A percentile compares a stretch with the other conserved stretches of the same genome.
Evolutionary conservation across 2,113 vertebrate genomes (phyloP).

Genomic region (Muntiacus muntjak): DNA sequence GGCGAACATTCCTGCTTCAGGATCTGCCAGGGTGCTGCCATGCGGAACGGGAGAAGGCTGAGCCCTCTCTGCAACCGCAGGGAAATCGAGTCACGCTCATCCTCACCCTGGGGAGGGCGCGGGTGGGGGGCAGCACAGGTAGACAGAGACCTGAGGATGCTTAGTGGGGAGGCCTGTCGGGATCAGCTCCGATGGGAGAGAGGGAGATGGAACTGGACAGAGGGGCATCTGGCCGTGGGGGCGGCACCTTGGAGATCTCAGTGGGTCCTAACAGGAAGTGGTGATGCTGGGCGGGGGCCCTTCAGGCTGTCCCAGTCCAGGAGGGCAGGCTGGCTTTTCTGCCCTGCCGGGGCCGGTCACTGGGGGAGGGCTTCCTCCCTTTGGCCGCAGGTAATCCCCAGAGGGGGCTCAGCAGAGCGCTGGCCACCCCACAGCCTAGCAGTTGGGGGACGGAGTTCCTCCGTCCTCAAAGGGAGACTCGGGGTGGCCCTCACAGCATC

Average conservation of each 20-base stretch:
- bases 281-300: accelerated
- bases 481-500: too few species aligned
- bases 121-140: background rate
- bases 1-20: background rate
- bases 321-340: background rate
- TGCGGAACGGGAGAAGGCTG: background rate
- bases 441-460: background rate
- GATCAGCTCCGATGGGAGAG: accelerated
- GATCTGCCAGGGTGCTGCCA: background rate
- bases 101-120: too few species aligned
- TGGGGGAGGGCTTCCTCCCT: background rate
- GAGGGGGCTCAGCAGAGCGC: background rate
- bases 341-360: background rate
- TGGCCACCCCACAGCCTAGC: background rate
- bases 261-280: background rate
- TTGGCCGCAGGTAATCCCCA: background rate
- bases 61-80: background rate
- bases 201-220: background rate
- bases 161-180: background rate
- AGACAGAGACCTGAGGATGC: background rate
- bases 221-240: background rate
- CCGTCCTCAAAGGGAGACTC: background rate
- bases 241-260: accelerated
- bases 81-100: accelerated
- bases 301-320: accelerated